Evolutionary conservation across 2,113 vertebrate species (phyloP), one percentile per base, ranked within the genome.

Genomic region (Peromyscus leucopus): DNA sequence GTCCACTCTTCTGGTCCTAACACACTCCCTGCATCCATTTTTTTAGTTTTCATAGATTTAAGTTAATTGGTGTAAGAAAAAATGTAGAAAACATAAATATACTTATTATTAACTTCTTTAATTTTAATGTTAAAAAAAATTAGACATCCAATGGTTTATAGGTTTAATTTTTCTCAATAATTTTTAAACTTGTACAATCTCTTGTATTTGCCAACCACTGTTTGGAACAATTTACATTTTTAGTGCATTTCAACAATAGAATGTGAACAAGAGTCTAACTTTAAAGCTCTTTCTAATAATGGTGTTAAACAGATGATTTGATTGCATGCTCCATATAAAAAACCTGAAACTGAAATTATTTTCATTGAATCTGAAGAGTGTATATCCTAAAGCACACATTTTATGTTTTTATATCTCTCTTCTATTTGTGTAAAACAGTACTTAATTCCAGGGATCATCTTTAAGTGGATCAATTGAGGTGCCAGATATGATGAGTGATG

Each of bases 101-200:
- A 69, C 16, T 71, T 91, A 19, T 72, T 85, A 59, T 48, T 16
- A 78, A 80, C 9, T 59, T 93, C 67, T 78, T 92, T 22, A 95
- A 88, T 51, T 78, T 15, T 69, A 69, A 90, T 82, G 11, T 76
- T 75, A 76, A 90, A 90, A 61, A 39, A 92, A 67, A 13, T 90
- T 28, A 61, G 2, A n/a, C 15, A 5, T 75, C 24, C 51, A 93
- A 55, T 2, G 74, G 5, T 9, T 72, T 21, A 12, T 57, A 87
- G 21, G 9, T 89, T 76, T 13, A 84, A 84, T 42, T 93, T 75
- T 80, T 83, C 86, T 79, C 39, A 57, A 51, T 76, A 91, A 91
- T 72, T 71, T 15, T 95, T 93, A 46, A n/a, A 65, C 93, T 90
- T 69, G 85, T 51, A 12, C 17, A 90, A 33, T 90, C 39, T 82